These are phyloP conservation scores for Zalophus californianus DNA, from an alignment of 2,797 vertebrate genomes.

Conservation along the genomic window DNA sequence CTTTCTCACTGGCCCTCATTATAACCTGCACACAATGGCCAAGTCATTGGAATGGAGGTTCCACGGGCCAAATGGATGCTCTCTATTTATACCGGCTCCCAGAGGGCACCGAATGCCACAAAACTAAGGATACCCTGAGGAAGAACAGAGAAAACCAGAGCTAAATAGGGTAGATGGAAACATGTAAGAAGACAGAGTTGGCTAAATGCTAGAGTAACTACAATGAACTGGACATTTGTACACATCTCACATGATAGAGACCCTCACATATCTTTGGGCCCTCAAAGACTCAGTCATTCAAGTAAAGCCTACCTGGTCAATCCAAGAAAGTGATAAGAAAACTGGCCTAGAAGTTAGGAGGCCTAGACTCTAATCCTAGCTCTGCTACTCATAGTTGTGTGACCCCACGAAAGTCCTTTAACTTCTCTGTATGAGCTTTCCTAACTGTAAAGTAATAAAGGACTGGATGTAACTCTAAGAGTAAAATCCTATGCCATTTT, in stretches of 20 bases:
- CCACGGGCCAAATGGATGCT: neutral
- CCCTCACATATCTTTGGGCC: neutral
- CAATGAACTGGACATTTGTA: neutral
- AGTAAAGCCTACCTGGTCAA: neutral
- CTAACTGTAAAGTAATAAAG: slow-evolving; percentile 34
- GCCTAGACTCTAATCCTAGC: neutral
- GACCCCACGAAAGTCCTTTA: slow-evolving; percentile 4
- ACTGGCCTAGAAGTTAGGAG: neutral
- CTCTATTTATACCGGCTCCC: neutral
- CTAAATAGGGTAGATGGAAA: slow-evolving; percentile 8
- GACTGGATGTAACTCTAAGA: neutral
- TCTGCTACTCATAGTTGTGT: neutral
- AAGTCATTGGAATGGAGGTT: neutral
- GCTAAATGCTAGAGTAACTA: neutral
- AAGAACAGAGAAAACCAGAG: slow-evolving; percentile 6
- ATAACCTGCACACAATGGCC: neutral
- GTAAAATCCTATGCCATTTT: slow-evolving; percentile 19
- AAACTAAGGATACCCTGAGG: neutral
- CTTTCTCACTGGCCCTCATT: neutral
- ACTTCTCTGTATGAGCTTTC: slow-evolving; percentile 5
- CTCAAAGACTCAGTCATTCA: neutral
- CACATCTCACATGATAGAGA: neutral
- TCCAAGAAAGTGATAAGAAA: neutral
- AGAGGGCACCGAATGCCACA: neutral
- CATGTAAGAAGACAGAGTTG: neutral